Percentiles rank a stretch among this genome's conserved stretches.
Evolutionary conservation across 2,113 vertebrate genomes (phyloP).

Genomic region (Heptranchias perlo): DNA sequence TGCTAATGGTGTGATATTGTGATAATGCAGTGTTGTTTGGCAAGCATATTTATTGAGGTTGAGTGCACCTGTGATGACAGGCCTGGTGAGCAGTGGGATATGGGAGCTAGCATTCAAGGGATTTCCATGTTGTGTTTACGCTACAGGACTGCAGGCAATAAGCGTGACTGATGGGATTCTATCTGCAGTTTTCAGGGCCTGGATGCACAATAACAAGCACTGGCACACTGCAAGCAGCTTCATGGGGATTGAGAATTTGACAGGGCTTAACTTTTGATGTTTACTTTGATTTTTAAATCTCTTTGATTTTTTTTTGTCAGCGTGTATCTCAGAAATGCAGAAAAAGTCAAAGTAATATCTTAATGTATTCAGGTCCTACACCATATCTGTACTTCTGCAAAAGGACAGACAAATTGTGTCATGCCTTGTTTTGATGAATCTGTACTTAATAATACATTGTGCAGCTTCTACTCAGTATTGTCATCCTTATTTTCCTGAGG

Average conservation of each 20-base stretch:
- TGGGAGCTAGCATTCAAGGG: conserved; percentile 25
- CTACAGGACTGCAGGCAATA: neutral
- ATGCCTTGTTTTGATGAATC: neutral
- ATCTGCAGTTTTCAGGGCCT: neutral
- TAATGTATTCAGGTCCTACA: neutral
- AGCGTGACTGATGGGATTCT: conserved; percentile 21
- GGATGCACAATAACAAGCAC: neutral
- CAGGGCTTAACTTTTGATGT: neutral
- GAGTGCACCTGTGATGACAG: conserved; percentile 47
- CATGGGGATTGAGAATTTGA: neutral
- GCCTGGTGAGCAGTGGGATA: conserved; percentile 40
- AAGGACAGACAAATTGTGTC: neutral
- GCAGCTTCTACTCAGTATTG: neutral
- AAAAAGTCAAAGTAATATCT: neutral
- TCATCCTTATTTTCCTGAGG: neutral
- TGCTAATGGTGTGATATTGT: conserved; percentile 48
- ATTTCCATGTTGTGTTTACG: neutral
- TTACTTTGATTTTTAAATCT: neutral
- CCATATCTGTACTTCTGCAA: neutral
- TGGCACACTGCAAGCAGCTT: neutral
- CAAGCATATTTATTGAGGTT: conserved; percentile 46
- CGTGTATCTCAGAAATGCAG: neutral
- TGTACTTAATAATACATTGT: neutral
- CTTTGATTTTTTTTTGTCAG: neutral
- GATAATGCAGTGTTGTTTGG: conserved; percentile 45